These are phyloP conservation scores for Zaprionus davidi DNA, from an alignment of 1,140 invertebrate species.

Conservation along the genomic window DNA sequence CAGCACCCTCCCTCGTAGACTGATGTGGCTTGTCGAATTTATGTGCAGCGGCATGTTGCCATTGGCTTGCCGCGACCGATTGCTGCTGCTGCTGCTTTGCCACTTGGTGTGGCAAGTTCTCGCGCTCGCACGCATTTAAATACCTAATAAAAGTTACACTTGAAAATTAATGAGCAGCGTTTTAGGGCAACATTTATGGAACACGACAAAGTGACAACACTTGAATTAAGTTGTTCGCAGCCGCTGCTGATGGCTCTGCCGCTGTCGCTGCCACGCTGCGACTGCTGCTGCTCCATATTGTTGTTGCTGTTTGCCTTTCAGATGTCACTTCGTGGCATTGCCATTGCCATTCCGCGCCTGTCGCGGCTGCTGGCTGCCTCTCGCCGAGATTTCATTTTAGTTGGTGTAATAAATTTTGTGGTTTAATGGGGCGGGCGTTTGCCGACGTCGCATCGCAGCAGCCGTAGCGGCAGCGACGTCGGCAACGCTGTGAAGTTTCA, in stretches of 20 bases:
- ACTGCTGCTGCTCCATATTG: constrained; percentile 15
- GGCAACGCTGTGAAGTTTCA: constrained; percentile 76
- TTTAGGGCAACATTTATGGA: constrained; percentile 73
- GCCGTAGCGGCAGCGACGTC: constrained; percentile 26
- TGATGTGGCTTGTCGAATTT: constrained; percentile 64
- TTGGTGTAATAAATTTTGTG: constrained; percentile 82
- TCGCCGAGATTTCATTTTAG: constrained; percentile 79
- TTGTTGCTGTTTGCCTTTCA: constrained; percentile 43
- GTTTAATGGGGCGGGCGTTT: constrained; percentile 79
- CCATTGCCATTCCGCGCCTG: constrained; percentile 40
- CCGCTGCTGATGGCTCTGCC: neutral
- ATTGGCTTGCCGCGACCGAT: constrained; percentile 61
- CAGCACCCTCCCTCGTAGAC: constrained; percentile 34
- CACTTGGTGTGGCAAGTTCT: constrained; percentile 69
- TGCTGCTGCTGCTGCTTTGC: constrained; percentile 34
- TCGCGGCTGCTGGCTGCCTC: constrained; percentile 34
- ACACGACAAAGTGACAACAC: constrained; percentile 81
- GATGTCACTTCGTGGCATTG: constrained; percentile 56
- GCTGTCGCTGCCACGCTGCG: constrained; percentile 15
- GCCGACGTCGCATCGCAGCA: constrained; percentile 43
- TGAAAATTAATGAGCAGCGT: constrained; percentile 82
- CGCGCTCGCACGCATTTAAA: constrained; percentile 80
- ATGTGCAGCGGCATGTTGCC: constrained; percentile 77
- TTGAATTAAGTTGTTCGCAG: constrained; percentile 76
- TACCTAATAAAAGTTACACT: constrained; percentile 83